Base-by-base conservation (phyloP, 2,888 invertebrate genomes). In the Dasysyrphus albostriatus region DNA sequence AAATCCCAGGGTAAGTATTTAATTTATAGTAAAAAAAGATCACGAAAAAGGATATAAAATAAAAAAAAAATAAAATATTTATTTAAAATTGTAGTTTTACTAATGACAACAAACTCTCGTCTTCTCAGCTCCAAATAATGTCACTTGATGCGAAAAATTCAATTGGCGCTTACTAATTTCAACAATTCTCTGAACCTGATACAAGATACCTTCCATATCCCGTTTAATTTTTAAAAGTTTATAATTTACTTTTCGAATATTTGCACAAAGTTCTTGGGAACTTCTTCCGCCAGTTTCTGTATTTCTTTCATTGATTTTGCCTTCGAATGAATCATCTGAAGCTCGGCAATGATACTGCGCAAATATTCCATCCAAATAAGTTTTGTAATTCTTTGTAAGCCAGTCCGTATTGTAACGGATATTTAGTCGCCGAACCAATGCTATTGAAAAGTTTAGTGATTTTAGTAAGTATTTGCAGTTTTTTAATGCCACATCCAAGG, bases 331-430 rank as follows among this genome's bases (percentile, higher is more conserved):
- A 10, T 58, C 67, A 29, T 84, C 85, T 12, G 72, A 32, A 1
- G 58, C 65, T 12, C 51, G 72, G 16, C 88, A 82, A 19, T 88
- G 88, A 39, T 89, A 88, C 32, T 90, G 90, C 0, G 83, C 47
- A 78, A 88, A 89, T 32, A 89, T 89, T 32, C 83, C 88, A 7
- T 88, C 82, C 72, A 90, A 61, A 67, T 90, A 90, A 32, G 75
- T 75, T 51, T 81, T 88, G 39, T 89, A 90, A 74, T 89, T 90
- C 47, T 88, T 78, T 34, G 89, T 32, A 6, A 90, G 76, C 90
- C 90, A 90, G 6, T 90, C 89, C 1, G 89, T 83, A 47, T 90
- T 90, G 81, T 90, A 90, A 42, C 90, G 89, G 16, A 89, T 88
- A 74, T 90, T 90, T 0, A 90, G 88, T 7, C 89, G 89, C 1